These are phyloP conservation scores for Silvanus unidentatus DNA, from an alignment of 2,888 invertebrate species.

Conservation along the genomic window DNA sequence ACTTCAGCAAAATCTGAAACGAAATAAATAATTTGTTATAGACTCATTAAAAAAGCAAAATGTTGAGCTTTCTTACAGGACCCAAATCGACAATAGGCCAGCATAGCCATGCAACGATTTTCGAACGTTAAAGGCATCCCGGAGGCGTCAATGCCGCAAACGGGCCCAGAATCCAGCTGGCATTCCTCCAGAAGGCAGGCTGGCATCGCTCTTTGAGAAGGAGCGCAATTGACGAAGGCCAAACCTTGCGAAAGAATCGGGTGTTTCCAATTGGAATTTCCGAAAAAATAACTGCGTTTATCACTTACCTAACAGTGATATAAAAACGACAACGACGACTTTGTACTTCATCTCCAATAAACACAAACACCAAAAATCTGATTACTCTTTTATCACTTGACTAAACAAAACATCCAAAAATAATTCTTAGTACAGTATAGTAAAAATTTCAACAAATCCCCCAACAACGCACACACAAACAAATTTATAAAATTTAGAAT, in stretches of 20 bases:
- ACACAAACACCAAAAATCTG: constrained; percentile 6
- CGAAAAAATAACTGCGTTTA: neutral
- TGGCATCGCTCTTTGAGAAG: constrained; percentile 31
- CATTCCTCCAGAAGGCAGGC: constrained; percentile 41
- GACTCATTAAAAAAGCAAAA: constrained; percentile 5
- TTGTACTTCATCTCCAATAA: constrained; percentile 17
- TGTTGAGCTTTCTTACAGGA: constrained; percentile 49
- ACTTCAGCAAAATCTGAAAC: constrained; percentile 55
- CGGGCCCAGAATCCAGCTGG: constrained; percentile 49
- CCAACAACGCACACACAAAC: no score
- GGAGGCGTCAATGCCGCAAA: constrained; percentile 55
- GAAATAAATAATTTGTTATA: neutral
- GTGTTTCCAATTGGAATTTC: constrained; percentile 3
- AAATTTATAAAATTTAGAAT: no score
- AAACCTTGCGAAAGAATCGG: constrained; percentile 17
- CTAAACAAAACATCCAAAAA: no score
- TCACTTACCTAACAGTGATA: constrained; percentile 13
- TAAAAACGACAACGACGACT: constrained; percentile 10
- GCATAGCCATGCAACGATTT: constrained; percentile 53
- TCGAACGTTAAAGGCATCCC: constrained; percentile 54
- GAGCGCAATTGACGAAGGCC: constrained; percentile 20
- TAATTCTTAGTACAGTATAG: no score
- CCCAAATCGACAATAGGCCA: constrained; percentile 54
- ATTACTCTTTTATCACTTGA: no score
- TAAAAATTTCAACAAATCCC: no score